A percentile compares a stretch with the other conserved stretches of the same genome.
phyloP scores from a whole-genome alignment of 2,888 invertebrate genomes.

The Sericinus montela region DNA sequence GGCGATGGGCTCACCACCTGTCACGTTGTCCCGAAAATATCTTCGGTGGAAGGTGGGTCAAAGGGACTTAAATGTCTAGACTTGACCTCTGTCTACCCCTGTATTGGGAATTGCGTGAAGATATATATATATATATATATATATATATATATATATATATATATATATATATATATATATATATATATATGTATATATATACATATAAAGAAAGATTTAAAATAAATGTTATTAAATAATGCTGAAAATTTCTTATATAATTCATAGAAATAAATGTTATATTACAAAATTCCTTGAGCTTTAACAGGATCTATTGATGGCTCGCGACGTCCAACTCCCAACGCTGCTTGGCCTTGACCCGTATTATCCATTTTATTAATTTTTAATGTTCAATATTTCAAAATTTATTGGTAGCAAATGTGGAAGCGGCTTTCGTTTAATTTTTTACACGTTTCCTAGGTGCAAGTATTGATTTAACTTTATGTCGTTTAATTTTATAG shows the following conservation, averaged over 20 bases:
- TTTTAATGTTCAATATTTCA: not conserved
- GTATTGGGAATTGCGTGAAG: no score
- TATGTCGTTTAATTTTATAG: not conserved
- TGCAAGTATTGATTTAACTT: slow-evolving; percentile 1
- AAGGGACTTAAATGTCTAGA: no score
- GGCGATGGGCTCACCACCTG: no score
- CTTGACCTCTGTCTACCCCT: no score
- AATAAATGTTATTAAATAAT: not conserved
- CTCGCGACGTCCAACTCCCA: slow-evolving; percentile 49
- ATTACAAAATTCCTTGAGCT: slow-evolving; percentile 66
- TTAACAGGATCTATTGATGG: slow-evolving; percentile 64
- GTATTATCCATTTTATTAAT: slow-evolving; percentile 46
- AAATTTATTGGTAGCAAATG: not conserved
- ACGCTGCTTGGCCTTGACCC: slow-evolving; percentile 39
- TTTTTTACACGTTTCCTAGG: not conserved
- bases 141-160: no score
- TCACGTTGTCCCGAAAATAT: no score
- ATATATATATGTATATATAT: no score
- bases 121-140: no score
- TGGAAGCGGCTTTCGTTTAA: not conserved
- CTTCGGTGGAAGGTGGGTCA: no score
- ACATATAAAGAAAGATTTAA: no score
- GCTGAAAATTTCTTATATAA: not conserved
- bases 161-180: no score
- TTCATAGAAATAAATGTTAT: no score